Conservation (phyloP, 2,113 vertebrate species). For the Macroglossus sobrinus region DNA sequence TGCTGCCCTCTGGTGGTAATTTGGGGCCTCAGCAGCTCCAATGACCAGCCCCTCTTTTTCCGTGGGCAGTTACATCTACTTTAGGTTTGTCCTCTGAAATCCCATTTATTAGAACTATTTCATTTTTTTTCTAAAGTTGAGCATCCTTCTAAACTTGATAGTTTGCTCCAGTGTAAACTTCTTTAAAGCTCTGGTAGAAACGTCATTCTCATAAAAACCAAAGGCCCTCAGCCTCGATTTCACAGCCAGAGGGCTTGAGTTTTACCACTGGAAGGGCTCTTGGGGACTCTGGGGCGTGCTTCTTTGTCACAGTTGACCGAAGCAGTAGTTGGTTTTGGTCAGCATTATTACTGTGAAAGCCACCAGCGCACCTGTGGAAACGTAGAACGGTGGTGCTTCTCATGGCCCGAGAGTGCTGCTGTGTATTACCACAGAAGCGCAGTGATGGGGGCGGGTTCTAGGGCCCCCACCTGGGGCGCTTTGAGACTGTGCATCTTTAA, state of each 20-base stretch:
- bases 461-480: not conserved
- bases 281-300: not conserved
- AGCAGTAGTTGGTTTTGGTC: not conserved
- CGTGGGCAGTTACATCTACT: not conserved
- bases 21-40: not conserved
- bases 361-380: not conserved
- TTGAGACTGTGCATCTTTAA: not conserved
- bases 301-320: not conserved
- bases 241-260: not conserved
- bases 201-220: not conserved
- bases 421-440: not conserved
- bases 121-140: not conserved
- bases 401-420: not conserved
- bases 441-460: not conserved
- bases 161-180: not conserved
- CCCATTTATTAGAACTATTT: not conserved
- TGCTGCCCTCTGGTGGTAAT: constrained; percentile 67
- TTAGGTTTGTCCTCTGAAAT: not conserved
- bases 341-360: not conserved
- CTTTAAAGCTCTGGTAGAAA: not conserved
- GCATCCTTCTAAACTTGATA: not conserved
- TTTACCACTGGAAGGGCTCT: fast-evolving
- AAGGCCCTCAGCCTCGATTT: not conserved
- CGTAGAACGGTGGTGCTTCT: not conserved
- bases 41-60: not conserved